These are phyloP conservation scores for Calidris pugnax DNA, from an alignment of 2,113 vertebrate species.

Conservation along the genomic window DNA sequence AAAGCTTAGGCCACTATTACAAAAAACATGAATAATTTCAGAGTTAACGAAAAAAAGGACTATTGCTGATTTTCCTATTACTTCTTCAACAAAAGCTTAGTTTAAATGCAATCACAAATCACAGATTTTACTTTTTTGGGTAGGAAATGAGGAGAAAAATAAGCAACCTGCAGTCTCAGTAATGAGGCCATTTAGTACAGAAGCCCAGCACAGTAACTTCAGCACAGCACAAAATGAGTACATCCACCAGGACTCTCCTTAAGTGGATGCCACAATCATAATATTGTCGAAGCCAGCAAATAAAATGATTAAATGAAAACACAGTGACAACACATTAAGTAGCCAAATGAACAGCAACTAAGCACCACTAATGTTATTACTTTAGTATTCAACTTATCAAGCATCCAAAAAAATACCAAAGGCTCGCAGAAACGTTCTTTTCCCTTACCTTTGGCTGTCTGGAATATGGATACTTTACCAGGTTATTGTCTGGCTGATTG, in stretches of 20 bases:
- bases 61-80: not conserved
- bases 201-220: slow-evolving; percentile 29
- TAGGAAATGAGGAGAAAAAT: not conserved
- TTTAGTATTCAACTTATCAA: slow-evolving; percentile 2
- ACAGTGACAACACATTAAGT: not conserved
- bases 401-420: slow-evolving; percentile 44
- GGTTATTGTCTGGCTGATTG: slow-evolving; percentile 50
- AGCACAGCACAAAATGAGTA: not conserved
- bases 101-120: not conserved
- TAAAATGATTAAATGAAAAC: not conserved
- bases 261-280: not conserved
- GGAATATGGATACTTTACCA: slow-evolving; percentile 32
- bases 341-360: slow-evolving; percentile 35
- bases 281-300: slow-evolving; percentile 23
- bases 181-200: not conserved
- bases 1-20: not conserved
- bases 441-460: slow-evolving; percentile 59
- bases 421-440: slow-evolving; percentile 28
- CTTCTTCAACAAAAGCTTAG: not conserved
- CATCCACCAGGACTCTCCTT: not conserved
- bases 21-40: not conserved
- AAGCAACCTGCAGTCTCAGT: not conserved
- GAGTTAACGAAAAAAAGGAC: not conserved
- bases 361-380: not conserved
- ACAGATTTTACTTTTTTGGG: not conserved